These are phyloP conservation scores for Leptinotarsa tumamoca DNA, from an alignment of 2,888 invertebrate genomes.

Conservation along the genomic window DNA sequence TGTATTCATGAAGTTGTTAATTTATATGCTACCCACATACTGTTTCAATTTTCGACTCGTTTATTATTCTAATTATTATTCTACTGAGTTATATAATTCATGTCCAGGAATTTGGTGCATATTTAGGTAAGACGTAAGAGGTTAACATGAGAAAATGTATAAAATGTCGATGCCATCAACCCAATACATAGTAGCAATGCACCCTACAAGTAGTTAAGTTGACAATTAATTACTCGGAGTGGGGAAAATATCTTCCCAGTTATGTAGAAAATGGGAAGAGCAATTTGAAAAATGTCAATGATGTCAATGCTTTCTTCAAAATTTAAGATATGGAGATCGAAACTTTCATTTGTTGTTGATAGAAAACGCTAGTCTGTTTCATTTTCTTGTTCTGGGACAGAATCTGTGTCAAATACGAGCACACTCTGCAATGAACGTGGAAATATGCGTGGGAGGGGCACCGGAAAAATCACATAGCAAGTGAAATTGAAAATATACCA, in stretches of 20 bases:
- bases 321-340: background rate
- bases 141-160: background rate
- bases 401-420: conserved; percentile 9
- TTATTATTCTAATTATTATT: background rate
- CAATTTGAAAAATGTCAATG: no score
- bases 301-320: no score
- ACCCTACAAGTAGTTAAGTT: no score
- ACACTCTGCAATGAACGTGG: background rate
- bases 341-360: conserved; percentile 8
- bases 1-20: background rate
- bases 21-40: background rate
- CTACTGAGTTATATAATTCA: background rate
- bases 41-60: background rate
- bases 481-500: no score
- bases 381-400: background rate
- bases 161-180: no score
- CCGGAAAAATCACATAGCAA: no score
- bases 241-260: no score
- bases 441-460: background rate
- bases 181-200: no score
- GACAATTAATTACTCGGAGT: no score
- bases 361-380: background rate
- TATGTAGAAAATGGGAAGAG: no score
- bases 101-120: background rate
- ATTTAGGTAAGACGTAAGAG: background rate